Base-by-base conservation (phyloP, 2,113 vertebrate genomes). In the Cavia porcellus region DNA sequence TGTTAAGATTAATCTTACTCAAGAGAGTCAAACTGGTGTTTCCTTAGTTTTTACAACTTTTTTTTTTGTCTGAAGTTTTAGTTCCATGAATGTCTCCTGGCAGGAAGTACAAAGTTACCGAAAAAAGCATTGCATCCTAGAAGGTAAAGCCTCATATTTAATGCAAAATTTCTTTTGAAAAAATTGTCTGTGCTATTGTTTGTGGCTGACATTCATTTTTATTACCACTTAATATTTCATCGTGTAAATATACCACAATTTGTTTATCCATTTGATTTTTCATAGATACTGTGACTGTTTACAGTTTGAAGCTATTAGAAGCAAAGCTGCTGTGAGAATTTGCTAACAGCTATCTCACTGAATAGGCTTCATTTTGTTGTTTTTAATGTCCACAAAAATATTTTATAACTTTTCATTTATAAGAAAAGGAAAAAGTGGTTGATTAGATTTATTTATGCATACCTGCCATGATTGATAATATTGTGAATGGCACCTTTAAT, bases 201-300 rank as follows among this genome's bases (percentile, higher is more conserved):
- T 80, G 35, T 42, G 70, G 28, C 28, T 90, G 91, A 52, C 72
- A 80, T 80, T 93, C 30, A 93, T 74, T 90, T 84, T 96, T 70
- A 85, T 96, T 86, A 8, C 12, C 50, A 22, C 57, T 90, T 52
- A 90, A 86, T 80, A 93, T 96, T 89, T 72, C 14, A 86, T 52
- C 3, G 55, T 20, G 77, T 77, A 79, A 85, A 42, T 64, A 45
- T 42, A 62, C 47, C 13, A 84, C 32, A 77, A 83, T 80, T 64
- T 61, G 10, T 79, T 61, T 55, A 66, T 47, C 25, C 42, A 81
- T 86, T 86, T 93, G 38, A 6, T 85, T 79, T 90, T 93, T 72
- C 22, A 86, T 30, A 52, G 25, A 55, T 30, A 45, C 52, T 62
- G 42, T 25, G 15, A 38, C 59, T 83, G 32, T 70, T 79, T 35